phyloP scores from a whole-genome alignment of 2,797 vertebrate genomes.

The Centropyge bicolor region DNA sequence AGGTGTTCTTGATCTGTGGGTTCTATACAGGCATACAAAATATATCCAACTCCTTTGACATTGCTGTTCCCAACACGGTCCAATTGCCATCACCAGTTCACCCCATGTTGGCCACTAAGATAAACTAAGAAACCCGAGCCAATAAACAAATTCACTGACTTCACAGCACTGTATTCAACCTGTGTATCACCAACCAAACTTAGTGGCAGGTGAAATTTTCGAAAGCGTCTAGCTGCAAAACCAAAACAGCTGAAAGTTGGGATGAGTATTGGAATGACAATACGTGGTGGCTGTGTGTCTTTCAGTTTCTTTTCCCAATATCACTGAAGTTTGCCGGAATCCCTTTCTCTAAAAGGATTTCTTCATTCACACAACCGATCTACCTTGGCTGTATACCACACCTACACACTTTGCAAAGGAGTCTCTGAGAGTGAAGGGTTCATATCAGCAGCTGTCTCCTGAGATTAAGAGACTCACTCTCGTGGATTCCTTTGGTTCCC shows the following conservation, averaged over 20 bases:
- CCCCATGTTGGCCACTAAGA: background rate
- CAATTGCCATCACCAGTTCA: background rate
- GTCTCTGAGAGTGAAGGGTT: background rate
- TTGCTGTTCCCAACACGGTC: background rate
- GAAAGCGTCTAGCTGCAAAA: background rate
- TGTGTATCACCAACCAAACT: background rate
- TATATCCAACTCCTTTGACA: slow-evolving; percentile 17
- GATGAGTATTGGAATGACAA: background rate
- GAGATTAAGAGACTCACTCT: background rate
- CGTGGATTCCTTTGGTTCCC: slow-evolving; percentile 6
- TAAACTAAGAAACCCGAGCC: background rate
- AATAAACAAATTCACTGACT: background rate
- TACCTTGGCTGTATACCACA: too few relatives aligned
- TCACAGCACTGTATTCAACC: background rate
- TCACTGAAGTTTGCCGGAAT: background rate
- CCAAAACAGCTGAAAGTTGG: background rate
- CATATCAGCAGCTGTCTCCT: background rate
- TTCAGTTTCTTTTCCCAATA: background rate
- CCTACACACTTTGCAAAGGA: background rate
- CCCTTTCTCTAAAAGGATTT: background rate
- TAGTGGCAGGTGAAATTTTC: background rate
- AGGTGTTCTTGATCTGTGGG: slow-evolving; percentile 19
- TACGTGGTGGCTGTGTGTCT: background rate
- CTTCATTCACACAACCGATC: background rate
- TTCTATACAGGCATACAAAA: background rate